Base-by-base conservation (phyloP, 2,888 invertebrate genomes). In the Eilema depressum region DNA sequence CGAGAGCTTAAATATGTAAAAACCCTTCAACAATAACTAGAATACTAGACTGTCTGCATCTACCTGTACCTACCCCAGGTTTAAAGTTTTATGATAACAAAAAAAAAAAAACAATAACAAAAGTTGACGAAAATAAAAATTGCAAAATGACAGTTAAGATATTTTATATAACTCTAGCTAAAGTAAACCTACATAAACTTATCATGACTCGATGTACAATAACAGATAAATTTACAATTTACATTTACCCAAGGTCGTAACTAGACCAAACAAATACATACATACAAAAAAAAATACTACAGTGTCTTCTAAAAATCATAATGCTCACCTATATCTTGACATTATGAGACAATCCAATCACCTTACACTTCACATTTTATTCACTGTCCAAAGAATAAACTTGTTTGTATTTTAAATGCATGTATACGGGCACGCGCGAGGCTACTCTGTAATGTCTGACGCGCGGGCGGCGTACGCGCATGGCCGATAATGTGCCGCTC, bases 361-460 rank as follows among this genome's bases (percentile, higher is more conserved):
- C 68, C 60, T 47, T 68, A 57, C 66, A 69, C 71, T 66, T 73
- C 69, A 73, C 69, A 69, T 69, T 56, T 28, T 63, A 69, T 63
- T 63, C 66, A 72, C 68, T 30, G 33, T 62, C 62, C 62, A 59
- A 17, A 14, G 17, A 57, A 33, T 63, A 63, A 63, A 66, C 63
- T 61, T 20, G 28, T 73, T 59, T 66, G 37, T 41, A 30, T 28
- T 61, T 61, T 63, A 60, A 72, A 66, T 66, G 69, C 72, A 73
- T 66, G 69, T 59, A 73, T 69, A 64, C 69, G 72, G 66, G 72
- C 72, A 73, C 72, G 72, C 72, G 72, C 72, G 53, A 60, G 62
- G 26, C 66, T 63, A 69, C 72, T 69, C 72, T 28, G 63, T 66
- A 37, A 62, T 63, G 60, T 73, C 72, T 73, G 72, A 73, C 69